Evolutionary conservation across 2,797 vertebrate genomes (phyloP), one percentile per base, ranked within the genome.

Genomic region (Amazona finschi): DNA sequence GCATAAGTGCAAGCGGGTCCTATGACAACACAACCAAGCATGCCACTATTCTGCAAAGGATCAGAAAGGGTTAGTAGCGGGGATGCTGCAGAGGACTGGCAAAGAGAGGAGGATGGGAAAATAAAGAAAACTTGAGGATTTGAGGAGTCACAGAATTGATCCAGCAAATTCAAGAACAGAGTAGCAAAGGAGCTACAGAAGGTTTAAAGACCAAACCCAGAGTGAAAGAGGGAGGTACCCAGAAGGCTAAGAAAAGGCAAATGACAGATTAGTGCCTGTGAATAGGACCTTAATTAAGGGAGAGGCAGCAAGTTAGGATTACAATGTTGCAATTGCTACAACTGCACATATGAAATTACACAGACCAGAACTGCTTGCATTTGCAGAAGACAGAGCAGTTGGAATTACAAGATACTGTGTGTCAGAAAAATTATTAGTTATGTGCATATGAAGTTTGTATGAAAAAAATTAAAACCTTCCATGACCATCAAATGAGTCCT

Each of bases 1-100:
- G 99, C 98, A 3, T 98, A 99, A 14, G 99, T 99, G 91, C 99
- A 99, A 6, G 98, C 98, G 0, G 99, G 99, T 12, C 99, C 99
- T 90, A 99, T 96, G 97, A 99, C 98, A 62, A 97, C 97, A 82
- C 99, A 99, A 52, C 99, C 99, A 92, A 98, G 95, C 1, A 2
- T 5, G 4, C 27, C 18, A 5, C 8, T 1, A 2, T 25, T 19
- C 98, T 98, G 96, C 69, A 92, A 86, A 39, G 83, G 17, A 94
- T 76, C 82, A 90, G 83, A 93, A 53, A 46, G 18, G 27, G 41
- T 79, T 50, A 77, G 57, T 52, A 61, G 38, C 7, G 8, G 31
- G 24, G 55, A 87, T 50, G 55, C 39, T 79, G 81, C 28, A 89
- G 41, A 83, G 20, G 8, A 47, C 9, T 64, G 15, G 8, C 30